Evolutionary conservation across 2,113 vertebrate species (phyloP).

Genomic region (Indicator maculatus): DNA sequence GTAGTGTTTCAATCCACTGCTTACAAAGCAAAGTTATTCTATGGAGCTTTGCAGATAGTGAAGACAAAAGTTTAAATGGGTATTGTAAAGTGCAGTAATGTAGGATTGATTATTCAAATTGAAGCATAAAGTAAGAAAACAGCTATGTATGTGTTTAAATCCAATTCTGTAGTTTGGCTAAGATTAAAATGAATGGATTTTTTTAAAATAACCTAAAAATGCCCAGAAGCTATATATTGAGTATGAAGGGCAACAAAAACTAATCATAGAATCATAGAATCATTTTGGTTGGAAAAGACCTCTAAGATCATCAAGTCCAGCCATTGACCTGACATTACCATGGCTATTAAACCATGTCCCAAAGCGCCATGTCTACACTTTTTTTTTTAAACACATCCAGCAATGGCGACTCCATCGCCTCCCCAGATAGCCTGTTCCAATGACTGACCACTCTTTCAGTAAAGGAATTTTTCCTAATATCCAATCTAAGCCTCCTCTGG

Average conservation of each 20-base stretch:
- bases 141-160: background rate
- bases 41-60: background rate
- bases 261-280: too few relatives aligned
- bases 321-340: too few relatives aligned
- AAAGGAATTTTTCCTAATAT: too few relatives aligned
- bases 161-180: background rate
- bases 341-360: too few relatives aligned
- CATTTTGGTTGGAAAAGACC: too few relatives aligned
- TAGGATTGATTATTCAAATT: background rate
- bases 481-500: too few relatives aligned
- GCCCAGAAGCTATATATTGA: background rate
- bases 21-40: background rate
- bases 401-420: too few relatives aligned
- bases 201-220: background rate
- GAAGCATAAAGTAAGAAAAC: background rate
- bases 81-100: background rate
- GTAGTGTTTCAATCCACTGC: background rate
- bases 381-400: too few relatives aligned
- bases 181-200: background rate
- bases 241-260: background rate
- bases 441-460: too few relatives aligned
- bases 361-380: too few relatives aligned
- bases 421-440: too few relatives aligned
- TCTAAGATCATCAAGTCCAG: too few relatives aligned
- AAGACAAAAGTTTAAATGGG: background rate